Evolutionary conservation across 2,113 vertebrate species (phyloP).

Genomic region (Loxodonta africana): DNA sequence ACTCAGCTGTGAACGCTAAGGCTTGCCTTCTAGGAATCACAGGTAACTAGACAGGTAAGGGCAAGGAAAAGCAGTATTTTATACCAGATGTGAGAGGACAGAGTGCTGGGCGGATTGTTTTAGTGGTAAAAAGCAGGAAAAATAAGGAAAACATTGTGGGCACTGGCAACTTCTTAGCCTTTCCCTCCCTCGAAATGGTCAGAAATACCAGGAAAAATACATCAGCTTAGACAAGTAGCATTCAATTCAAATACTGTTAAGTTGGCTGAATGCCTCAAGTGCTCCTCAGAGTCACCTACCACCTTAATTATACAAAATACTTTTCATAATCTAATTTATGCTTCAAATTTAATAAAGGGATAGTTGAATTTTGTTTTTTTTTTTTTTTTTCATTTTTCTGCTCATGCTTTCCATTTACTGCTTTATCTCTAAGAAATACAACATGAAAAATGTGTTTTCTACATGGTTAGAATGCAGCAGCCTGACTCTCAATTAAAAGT

Average conservation of each 20-base stretch:
- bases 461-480: too few relatives aligned
- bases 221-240: neutral
- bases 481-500: neutral
- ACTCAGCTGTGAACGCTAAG: accelerated
- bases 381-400: neutral
- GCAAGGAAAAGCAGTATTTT: accelerated
- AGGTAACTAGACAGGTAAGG: accelerated
- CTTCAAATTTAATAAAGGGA: neutral
- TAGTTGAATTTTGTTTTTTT: too few relatives aligned
- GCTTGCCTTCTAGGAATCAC: accelerated
- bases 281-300: neutral
- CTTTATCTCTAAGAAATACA: neutral
- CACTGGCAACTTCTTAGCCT: neutral
- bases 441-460: neutral
- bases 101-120: accelerated
- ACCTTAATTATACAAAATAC: neutral
- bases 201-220: neutral
- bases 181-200: neutral
- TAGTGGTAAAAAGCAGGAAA: accelerated
- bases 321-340: neutral
- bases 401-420: neutral
- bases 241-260: neutral
- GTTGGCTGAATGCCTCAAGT: accelerated
- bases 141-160: too few relatives aligned
- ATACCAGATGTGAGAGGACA: accelerated